A percentile compares a stretch with the other conserved stretches of the same genome.
phyloP scores from a whole-genome alignment of 1,140 invertebrate species.

The Ceratosolen solmsi region DNA sequence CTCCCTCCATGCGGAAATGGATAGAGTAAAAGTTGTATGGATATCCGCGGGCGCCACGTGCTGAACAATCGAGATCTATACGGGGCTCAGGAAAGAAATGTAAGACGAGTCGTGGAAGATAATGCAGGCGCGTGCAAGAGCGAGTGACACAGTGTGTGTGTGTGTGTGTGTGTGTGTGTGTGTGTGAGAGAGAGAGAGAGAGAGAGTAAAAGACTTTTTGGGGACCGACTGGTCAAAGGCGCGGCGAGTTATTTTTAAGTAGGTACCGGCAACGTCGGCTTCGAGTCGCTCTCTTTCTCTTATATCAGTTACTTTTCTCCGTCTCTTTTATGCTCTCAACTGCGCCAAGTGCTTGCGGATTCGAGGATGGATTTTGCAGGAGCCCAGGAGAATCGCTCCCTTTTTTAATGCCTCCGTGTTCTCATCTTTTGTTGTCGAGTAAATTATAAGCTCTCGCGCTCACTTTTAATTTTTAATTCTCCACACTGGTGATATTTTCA shows the following conservation, averaged over 20 bases:
- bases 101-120: constrained; percentile 34
- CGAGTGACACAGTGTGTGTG: not conserved
- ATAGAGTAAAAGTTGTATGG: not conserved
- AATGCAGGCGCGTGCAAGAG: not conserved
- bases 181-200: not conserved
- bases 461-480: too few relatives aligned
- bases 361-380: constrained; percentile 1
- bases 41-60: not conserved
- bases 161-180: too few relatives aligned
- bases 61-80: not conserved
- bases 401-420: not conserved
- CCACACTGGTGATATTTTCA: not conserved
- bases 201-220: not conserved
- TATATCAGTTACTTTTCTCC: not conserved
- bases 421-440: not conserved
- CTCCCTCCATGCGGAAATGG: not conserved
- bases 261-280: not conserved
- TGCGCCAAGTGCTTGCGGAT: not conserved
- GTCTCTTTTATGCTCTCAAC: not conserved
- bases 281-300: not conserved
- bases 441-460: not conserved
- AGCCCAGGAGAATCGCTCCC: not conserved
- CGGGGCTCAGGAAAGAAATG: constrained; percentile 25
- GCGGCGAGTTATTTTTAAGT: constrained; percentile 42
- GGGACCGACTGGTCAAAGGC: constrained; percentile 33